Evolutionary conservation across 92 coral and sea anemone genomes (phyloP).

Genomic region (Epizoanthus illoricatus): DNA sequence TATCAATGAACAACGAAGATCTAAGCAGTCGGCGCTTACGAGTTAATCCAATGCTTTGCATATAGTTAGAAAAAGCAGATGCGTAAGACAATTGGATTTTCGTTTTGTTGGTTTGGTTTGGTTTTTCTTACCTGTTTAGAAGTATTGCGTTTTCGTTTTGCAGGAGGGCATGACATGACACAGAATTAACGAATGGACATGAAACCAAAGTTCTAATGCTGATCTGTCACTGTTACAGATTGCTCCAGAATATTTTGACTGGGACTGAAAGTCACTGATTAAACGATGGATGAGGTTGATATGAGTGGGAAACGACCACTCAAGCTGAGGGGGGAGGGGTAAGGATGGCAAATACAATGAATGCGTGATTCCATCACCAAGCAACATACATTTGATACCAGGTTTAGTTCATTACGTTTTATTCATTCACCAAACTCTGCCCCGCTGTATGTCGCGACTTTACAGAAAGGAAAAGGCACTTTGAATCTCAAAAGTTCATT

Average conservation of each 20-base stretch:
- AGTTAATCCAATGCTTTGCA: neutral
- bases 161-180: slow-evolving; percentile 23
- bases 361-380: neutral
- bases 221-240: neutral
- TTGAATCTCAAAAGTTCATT: too few species aligned
- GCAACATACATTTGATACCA: too few species aligned
- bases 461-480: too few species aligned
- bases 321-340: neutral
- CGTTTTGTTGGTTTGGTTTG: neutral
- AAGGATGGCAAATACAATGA: neutral
- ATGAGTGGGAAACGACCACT: neutral
- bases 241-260: slow-evolving; percentile 17
- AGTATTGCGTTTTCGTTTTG: slow-evolving; percentile 33
- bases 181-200: neutral
- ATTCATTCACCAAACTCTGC: too few species aligned
- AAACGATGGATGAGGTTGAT: neutral
- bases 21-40: neutral
- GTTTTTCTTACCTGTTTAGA: slow-evolving; percentile 36
- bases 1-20: neutral
- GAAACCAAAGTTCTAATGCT: neutral
- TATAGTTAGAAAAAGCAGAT: neutral
- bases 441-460: too few species aligned
- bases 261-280: neutral
- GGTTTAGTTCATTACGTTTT: too few species aligned
- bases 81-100: neutral